Conservation (phyloP, 2,797 vertebrate genomes). For the Onychomys torridus region DNA sequence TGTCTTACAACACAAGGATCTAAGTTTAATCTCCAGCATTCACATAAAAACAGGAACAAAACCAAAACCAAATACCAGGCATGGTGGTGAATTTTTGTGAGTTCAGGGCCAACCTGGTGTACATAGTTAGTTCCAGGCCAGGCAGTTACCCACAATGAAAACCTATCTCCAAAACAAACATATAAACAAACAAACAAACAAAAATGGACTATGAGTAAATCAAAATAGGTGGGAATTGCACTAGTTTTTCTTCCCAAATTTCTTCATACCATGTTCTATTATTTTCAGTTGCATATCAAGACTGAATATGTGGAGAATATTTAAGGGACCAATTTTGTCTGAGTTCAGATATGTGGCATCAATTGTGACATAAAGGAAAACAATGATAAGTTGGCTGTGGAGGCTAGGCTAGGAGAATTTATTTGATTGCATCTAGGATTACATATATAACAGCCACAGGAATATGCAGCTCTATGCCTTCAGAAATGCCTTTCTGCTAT, state of each 20-base stretch:
- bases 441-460: neutral
- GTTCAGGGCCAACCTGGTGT: neutral
- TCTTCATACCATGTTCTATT: neutral
- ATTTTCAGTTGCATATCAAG: constrained; percentile 23
- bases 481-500: neutral
- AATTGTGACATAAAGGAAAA: neutral
- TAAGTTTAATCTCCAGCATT: neutral
- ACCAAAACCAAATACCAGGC: neutral
- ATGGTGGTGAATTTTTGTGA: neutral
- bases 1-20: neutral
- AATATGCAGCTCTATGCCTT: neutral
- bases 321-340: neutral
- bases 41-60: neutral
- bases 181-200: neutral
- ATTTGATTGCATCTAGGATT: neutral
- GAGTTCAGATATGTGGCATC: neutral
- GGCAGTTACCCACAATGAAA: neutral
- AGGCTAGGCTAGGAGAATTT: neutral
- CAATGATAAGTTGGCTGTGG: neutral
- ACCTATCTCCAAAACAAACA: neutral
- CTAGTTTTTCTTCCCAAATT: neutral
- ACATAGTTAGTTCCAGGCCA: neutral
- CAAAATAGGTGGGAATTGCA: neutral
- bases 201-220: neutral
- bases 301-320: neutral